Conservation (phyloP, 2,888 invertebrate species). For the Dryocosmus kuriphilus region DNA sequence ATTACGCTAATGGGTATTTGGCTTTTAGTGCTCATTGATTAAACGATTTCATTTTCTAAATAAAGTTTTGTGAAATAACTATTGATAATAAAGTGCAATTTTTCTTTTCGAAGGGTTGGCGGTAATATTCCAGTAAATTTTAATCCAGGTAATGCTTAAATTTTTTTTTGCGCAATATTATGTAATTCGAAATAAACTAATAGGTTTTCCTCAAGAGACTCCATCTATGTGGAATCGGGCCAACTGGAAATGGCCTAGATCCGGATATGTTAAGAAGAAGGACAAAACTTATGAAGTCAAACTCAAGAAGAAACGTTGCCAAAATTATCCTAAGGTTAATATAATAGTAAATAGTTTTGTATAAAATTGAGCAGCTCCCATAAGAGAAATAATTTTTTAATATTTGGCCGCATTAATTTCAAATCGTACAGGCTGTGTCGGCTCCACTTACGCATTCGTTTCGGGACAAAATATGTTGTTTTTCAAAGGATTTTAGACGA, state of each 20-base stretch:
- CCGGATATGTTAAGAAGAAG: slow-evolving; percentile 54
- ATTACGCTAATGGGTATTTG: too few species aligned
- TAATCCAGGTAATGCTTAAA: slow-evolving; percentile 4
- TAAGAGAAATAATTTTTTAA: too few species aligned
- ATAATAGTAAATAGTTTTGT: background rate
- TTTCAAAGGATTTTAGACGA: too few species aligned
- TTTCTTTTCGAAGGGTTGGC: background rate
- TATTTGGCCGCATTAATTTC: too few species aligned
- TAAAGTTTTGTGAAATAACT: too few species aligned
- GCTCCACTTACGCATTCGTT: too few species aligned
- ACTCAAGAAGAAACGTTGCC: slow-evolving; percentile 42
- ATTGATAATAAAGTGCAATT: background rate
- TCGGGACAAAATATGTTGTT: too few species aligned
- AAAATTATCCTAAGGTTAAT: slow-evolving; percentile 16
- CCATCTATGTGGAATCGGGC: slow-evolving; percentile 57
- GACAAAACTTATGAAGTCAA: slow-evolving; percentile 65
- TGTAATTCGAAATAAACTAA: slow-evolving; percentile 8
- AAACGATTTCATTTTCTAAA: too few species aligned
- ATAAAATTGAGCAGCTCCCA: background rate
- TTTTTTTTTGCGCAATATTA: slow-evolving; percentile 41
- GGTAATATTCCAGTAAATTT: slow-evolving; percentile 18
- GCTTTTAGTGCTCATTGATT: too few species aligned
- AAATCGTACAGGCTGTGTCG: too few species aligned
- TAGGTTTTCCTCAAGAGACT: slow-evolving; percentile 14
- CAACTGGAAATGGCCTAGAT: slow-evolving; percentile 63